Base-by-base conservation (phyloP, 1,140 invertebrate species). In the Drosophila insularis region DNA sequence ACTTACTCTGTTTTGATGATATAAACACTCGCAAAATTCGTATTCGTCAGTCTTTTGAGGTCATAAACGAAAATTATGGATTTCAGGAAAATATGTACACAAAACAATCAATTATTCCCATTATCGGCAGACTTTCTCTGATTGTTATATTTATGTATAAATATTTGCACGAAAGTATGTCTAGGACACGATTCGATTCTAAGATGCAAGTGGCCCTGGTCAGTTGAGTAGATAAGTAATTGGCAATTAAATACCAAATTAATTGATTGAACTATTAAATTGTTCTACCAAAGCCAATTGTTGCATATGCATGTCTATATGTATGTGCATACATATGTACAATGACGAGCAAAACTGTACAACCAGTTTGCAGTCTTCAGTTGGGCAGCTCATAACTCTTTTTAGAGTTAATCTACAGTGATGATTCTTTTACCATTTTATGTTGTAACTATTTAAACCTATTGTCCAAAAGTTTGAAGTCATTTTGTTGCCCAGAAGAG, bases 161-260 rank as follows among this genome's bases (percentile, higher is more conserved):
- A 4, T 23, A 23, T 23, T 23, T 37, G 11, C 35, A 11, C 13
- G 10, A 11, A 37, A 13, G 10, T 37, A 23, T 54, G 50, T 54
- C 50, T 54, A 23, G 50, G 21, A 23, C 23, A 11, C 11, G 4
- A 11, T 6, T 4, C 23, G 11, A 23, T 23, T 54, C 21, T 5
- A 13, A 27, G 19, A 54, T 23, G 19, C 27, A 23, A 4, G 11
- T 27, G 23, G 8, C 19, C 19, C 19, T 37, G 35, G 35, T 11
- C 4, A 6, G 35, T 37, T 37, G 27, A 2, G 19, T 27, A 6
- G 27, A 27, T 32, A 32, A 56, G 7, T 32, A 10, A 50, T 21
- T 50, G 21, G 14, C 31, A 32, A 58, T 37, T 58, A 58, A 58
- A 58, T 37, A 19, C 14, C 14, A 58, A 58, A 37, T 58, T 58